Evolutionary conservation across 1,140 invertebrate genomes (phyloP), one percentile per base, ranked within the genome.

Genomic region (Drosophila dunni): DNA sequence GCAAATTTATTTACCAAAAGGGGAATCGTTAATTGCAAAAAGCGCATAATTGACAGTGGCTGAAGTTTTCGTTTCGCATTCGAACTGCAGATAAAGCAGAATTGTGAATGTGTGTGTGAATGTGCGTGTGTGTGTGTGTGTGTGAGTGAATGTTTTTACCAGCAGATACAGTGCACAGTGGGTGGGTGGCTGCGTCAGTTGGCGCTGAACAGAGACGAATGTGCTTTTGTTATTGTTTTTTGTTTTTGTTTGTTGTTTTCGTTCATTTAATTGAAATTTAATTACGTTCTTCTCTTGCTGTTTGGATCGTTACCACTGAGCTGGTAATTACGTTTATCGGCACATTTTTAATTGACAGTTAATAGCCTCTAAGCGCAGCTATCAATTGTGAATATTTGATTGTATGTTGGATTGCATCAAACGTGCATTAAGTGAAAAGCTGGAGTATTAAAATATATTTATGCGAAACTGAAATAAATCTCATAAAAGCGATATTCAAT

Each of bases 191-290:
- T 62, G 33, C 7, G 33, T 7, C 33, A 17, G 33, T 34, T n/a
- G 9, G 13, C 0, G 13, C 7, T 13, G 15, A 3, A 20, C 36
- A n/a, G 9, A 11, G 56, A 11, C 54, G 46, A 13, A 36, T 34
- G 33, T 48, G 69, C 44, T 54, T 34, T 51, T 66, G 69, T 40
- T 72, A 58, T 73, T 73, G 45, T 20, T 20, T 54, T 34, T 51
- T 66, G 69, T 40, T 72, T 51, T 73, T 73, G 45, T 73, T 74
- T 67, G 36, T 67, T 40, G 78, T 51, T 60, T 45, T 45, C 57
- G 45, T 73, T 42, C 33, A 60, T 88, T 86, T 86, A 86, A 86
- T 86, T 86, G 82, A 86, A 82, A 73, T 86, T 86, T 88, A 86
- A 86, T 86, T 88, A 82, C 78, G 51, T 38, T 38, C 34, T 15